These are phyloP conservation scores for Mesembrinibis cayennensis DNA, from an alignment of 2,113 vertebrate species.

Conservation along the genomic window DNA sequence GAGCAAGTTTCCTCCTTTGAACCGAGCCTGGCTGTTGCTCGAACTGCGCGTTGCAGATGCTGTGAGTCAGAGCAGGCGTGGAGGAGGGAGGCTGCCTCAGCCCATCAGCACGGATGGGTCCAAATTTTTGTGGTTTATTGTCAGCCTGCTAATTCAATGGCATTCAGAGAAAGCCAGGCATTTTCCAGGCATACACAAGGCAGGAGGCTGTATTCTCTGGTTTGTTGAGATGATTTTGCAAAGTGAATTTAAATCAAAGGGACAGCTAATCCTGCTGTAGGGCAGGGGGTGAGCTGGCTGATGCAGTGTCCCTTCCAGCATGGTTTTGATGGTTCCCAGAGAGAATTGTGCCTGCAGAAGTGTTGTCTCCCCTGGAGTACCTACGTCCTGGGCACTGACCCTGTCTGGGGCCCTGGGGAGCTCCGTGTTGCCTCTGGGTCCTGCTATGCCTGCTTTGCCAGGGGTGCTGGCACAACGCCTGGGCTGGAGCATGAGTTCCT, in stretches of 20 bases:
- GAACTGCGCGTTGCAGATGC: not conserved
- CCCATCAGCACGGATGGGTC: fast-evolving
- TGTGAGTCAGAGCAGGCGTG: conserved; percentile 12
- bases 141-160: not conserved
- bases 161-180: not conserved
- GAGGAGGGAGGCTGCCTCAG: conserved; percentile 11
- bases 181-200: not conserved
- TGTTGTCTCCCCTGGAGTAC: not conserved
- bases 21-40: not conserved
- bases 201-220: not conserved
- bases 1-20: not conserved
- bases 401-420: too few species aligned
- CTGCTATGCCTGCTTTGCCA: not conserved
- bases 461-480: not conserved
- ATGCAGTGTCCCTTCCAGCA: not conserved
- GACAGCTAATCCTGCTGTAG: not conserved
- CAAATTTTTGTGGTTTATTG: not conserved
- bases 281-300: not conserved
- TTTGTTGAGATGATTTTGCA: not conserved
- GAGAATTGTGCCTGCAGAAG: not conserved
- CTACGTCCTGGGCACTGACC: not conserved
- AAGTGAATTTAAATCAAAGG: not conserved
- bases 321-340: not conserved
- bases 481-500: not conserved
- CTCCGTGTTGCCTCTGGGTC: not conserved